Evolutionary conservation across 2,888 invertebrate species (phyloP).

Genomic region (Scaeva pyrastri): DNA sequence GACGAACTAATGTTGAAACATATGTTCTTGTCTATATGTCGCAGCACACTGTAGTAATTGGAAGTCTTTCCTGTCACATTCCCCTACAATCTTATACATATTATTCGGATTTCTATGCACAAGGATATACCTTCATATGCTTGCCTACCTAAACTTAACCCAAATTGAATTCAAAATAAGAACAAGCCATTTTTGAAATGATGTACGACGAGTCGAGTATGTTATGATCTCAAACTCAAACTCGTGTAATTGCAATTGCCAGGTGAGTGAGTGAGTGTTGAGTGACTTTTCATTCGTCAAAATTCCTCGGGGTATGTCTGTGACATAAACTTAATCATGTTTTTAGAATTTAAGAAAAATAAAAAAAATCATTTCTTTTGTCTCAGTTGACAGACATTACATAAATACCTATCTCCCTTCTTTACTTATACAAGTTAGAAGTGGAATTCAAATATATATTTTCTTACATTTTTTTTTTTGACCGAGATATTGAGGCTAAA

Average conservation of each 20-base stretch:
- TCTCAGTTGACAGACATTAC: neutral
- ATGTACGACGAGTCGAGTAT: too few species aligned
- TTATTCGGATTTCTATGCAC: neutral
- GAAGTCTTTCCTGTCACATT: constrained; percentile 24
- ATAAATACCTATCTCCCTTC: neutral
- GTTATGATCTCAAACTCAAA: neutral
- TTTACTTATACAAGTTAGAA: too few species aligned
- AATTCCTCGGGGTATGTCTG: constrained; percentile 28
- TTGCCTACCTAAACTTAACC: neutral
- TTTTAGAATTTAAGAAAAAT: neutral
- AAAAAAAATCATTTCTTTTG: neutral
- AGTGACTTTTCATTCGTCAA: constrained; percentile 24
- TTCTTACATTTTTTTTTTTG: neutral
- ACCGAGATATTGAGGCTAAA: constrained; percentile 14
- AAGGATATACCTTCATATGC: neutral
- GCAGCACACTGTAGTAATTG: constrained; percentile 4
- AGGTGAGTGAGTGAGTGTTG: constrained; percentile 22
- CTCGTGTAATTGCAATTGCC: neutral
- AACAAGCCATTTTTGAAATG: constrained; percentile 15
- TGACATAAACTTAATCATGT: constrained; percentile 30
- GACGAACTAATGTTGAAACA: too few species aligned
- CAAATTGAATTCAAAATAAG: constrained; percentile 19
- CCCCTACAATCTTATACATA: neutral
- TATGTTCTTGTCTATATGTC: too few species aligned
- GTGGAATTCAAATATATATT: too few species aligned